Conservation (phyloP, 2,797 vertebrate species). For the Perdix hodgsoniae region DNA sequence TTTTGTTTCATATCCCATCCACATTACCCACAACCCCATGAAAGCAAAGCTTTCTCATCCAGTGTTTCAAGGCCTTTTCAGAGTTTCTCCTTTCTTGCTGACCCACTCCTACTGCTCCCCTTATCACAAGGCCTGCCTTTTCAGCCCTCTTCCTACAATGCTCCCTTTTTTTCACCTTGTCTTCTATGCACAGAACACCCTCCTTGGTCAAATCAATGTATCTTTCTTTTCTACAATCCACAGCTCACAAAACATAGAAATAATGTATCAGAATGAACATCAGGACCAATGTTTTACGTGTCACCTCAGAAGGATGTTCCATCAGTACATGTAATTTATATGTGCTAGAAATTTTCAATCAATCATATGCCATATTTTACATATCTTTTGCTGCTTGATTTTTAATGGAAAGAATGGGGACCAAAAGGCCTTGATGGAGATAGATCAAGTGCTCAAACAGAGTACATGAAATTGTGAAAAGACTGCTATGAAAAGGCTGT, state of each 20-base stretch:
- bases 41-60: constrained; percentile 28
- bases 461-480: constrained; percentile 38
- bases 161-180: not conserved
- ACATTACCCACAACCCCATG: not conserved
- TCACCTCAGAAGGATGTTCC: not conserved
- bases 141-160: not conserved
- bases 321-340: not conserved
- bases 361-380: not conserved
- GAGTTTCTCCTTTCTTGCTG: not conserved
- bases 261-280: not conserved
- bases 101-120: not conserved
- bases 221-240: not conserved
- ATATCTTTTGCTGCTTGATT: not conserved
- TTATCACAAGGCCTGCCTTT: constrained; percentile 10
- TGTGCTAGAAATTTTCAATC: not conserved
- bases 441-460: constrained; percentile 1
- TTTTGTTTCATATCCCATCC: not conserved
- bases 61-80: constrained; percentile 14
- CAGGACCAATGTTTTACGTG: not conserved
- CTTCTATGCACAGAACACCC: not conserved
- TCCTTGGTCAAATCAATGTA: not conserved
- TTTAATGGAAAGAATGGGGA: not conserved
- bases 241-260: not conserved
- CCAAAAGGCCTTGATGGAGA: not conserved
- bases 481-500: constrained; percentile 37